Evolutionary conservation across 2,797 vertebrate species (phyloP), one percentile per base, ranked within the genome.

Genomic region (Sciaenops ocellatus): DNA sequence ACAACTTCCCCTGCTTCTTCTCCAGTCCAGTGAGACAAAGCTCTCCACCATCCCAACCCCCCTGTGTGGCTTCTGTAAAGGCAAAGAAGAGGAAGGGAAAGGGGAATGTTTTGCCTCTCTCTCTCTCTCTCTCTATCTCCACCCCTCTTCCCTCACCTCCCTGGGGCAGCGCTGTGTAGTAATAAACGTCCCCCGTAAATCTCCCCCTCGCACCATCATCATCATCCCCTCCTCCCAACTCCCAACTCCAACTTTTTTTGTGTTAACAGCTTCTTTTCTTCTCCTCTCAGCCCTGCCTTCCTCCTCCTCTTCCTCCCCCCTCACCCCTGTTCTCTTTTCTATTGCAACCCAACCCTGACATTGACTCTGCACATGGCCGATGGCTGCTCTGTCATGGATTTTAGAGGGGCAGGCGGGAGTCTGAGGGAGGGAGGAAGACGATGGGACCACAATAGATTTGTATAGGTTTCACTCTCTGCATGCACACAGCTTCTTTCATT

Each of bases 131-230:
- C 88, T n/a, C 26, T 38, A 38, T 38, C 34, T 38, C 34, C 79
- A 64, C 86, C 87, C 88, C 72, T 87, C 80, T 66, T 84, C 85
- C 80, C 81, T 90, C 90, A 78, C 89, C 85, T 93, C 92, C 94
- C 88, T 47, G 77, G 88, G 92, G 91, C 90, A 88, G 74, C 63
- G 69, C 91, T 93, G 85, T 89, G 91, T 90, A 91, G 94, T 93
- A 95, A 95, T 95, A 96, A 94, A 94, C 84, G 74, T 89, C 84
- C 83, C 76, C 84, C 82, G 91, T 94, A 95, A 95, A 95, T 94
- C 94, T 92, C 84, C 90, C 86, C 89, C 90, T 90, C 87, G 80
- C 79, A 17, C 85, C 86, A 81, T 74, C 85, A 51, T 74, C 85
- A 51, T 78, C 85, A 88, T 87, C 42, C 13, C 42, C 91, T 90